These are phyloP conservation scores for Harpagoxenus sublaevis DNA, from an alignment of 2,888 invertebrate species.

Conservation along the genomic window DNA sequence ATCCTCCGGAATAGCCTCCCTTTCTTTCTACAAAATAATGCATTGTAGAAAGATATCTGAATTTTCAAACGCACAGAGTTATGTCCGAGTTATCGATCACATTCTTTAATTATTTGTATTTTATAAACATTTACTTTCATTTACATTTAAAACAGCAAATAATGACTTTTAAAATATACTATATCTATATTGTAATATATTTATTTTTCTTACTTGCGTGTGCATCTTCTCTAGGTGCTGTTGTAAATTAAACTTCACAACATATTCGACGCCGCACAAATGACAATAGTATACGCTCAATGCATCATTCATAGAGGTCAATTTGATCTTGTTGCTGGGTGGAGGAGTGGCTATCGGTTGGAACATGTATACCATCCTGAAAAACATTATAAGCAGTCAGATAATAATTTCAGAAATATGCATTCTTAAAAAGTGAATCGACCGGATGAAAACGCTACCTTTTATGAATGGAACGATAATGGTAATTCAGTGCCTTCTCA, in stretches of 20 bases:
- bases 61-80: background rate
- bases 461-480: conserved; percentile 87
- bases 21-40: conserved; percentile 86
- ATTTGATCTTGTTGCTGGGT: conserved; percentile 87
- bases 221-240: conserved; percentile 84
- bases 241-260: conserved; percentile 90
- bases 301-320: conserved; percentile 87
- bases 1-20: conserved; percentile 86
- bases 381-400: conserved; percentile 58
- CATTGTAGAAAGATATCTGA: background rate
- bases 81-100: background rate
- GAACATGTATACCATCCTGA: conserved; percentile 85
- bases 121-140: background rate
- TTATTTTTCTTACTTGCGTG: conserved; percentile 74
- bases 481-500: conserved; percentile 88
- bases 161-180: background rate
- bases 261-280: conserved; percentile 90
- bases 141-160: conserved; percentile 26
- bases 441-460: conserved; percentile 78
- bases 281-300: conserved; percentile 88
- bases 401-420: conserved; percentile 7
- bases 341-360: conserved; percentile 87
- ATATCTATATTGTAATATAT: background rate
- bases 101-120: conserved; percentile 6
- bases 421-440: background rate